Evolutionary conservation across 1,140 invertebrate species (phyloP).

Genomic region (Ephestia elutella): DNA sequence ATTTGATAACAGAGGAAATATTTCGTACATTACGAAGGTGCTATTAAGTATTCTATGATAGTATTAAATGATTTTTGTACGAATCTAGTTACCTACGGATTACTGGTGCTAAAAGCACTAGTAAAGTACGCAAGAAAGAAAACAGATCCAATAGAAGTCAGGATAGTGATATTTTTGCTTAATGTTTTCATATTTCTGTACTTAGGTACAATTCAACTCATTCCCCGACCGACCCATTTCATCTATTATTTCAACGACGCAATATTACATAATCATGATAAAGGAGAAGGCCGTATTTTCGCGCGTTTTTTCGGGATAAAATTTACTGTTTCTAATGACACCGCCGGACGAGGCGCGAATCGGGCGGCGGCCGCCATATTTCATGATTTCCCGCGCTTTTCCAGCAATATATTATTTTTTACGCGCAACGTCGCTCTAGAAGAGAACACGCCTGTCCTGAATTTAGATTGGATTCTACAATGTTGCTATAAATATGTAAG

Average conservation of each 20-base stretch:
- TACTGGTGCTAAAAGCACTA: too few relatives aligned
- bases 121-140: too few relatives aligned
- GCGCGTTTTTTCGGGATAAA: not conserved
- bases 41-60: too few relatives aligned
- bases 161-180: too few relatives aligned
- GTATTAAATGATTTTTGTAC: too few relatives aligned
- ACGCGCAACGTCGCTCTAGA: constrained; percentile 8
- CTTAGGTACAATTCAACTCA: too few relatives aligned
- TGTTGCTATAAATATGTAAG: not conserved
- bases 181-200: too few relatives aligned
- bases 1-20: too few relatives aligned
- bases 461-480: constrained; percentile 1
- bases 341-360: constrained; percentile 36
- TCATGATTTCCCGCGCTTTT: constrained; percentile 53
- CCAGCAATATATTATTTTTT: constrained; percentile 52
- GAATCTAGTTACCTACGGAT: too few relatives aligned
- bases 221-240: not conserved
- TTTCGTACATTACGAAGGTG: too few relatives aligned
- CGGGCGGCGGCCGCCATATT: constrained; percentile 43
- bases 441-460: constrained; percentile 9
- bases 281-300: not conserved
- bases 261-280: not conserved
- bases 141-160: too few relatives aligned
- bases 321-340: constrained; percentile 50
- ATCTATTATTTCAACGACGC: not conserved